Percentiles rank a stretch among this genome's conserved stretches.
phyloP scores from a whole-genome alignment of 2,113 vertebrate species.

The Lepus timidus region DNA sequence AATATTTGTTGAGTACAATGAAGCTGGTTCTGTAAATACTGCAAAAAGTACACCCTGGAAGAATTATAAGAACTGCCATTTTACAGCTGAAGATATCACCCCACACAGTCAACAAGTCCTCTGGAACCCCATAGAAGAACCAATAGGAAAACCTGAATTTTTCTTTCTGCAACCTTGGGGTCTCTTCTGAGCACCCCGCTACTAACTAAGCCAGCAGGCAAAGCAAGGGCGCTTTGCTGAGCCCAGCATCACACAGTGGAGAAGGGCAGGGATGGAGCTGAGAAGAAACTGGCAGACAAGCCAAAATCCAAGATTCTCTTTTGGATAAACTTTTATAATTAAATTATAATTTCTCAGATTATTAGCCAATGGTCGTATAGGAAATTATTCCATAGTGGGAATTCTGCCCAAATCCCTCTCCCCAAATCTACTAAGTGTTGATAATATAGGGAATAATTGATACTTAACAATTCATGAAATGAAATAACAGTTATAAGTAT shows the following conservation, averaged over 20 bases:
- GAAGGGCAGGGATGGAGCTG: neutral
- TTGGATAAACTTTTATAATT: neutral
- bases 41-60: neutral
- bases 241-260: rapidly evolving
- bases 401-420: neutral
- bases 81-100: neutral
- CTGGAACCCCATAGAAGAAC: neutral
- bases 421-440: neutral
- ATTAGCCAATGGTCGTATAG: neutral
- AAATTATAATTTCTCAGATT: neutral
- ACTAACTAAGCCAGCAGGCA: neutral
- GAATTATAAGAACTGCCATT: neutral
- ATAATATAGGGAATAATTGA: neutral
- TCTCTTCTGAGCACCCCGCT: neutral
- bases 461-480: neutral
- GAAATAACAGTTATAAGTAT: neutral
- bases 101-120: neutral
- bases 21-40: neutral
- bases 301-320: neutral
- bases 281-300: neutral
- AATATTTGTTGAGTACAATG: neutral
- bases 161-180: neutral
- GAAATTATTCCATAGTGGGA: neutral
- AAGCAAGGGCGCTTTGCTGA: neutral
- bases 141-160: neutral